Base-by-base conservation (phyloP, 2,888 invertebrate species). In the Aethes cnicana region DNA sequence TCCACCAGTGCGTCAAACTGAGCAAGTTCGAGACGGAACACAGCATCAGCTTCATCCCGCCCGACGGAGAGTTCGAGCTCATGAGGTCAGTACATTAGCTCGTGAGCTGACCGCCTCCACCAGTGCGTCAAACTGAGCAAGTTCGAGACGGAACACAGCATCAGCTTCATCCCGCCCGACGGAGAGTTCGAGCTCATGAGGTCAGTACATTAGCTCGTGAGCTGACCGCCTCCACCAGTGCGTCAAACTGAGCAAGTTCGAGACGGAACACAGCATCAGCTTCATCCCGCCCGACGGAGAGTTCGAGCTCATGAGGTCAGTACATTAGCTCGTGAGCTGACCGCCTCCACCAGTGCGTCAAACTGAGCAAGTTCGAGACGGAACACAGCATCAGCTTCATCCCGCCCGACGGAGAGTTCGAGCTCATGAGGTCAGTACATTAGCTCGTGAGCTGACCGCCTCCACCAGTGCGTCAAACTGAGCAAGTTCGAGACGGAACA, bases 141-240 rank as follows among this genome's bases (percentile, higher is more conserved):
- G 92, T 99, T 99, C 81, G 99, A 99, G 91, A 99, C 99, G 0
- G 99, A 99, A 84, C 99, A 99, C 91, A 98, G 98, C 76, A 99
- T 99, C 78, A 98, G 98, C 66, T 99, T 99, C 91, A 99, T 99
- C 75, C 99, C 99, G 54, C 99, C 99, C 0, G 99, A 99, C 82
- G 99, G 99, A 36, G 99, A 99, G 91, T 99, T 98, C 76, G 99
- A 99, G 84, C 93, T 99, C 21, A 99, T 99, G 99, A 95, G 98
- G 94, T 96, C 64, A 75, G 69, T 60, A 5, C n/a, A n/a, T n/a
- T n/a, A n/a, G n/a, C n/a, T n/a, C n/a, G n/a, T n/a, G n/a, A 66
- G 99, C 99, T 77, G 99, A 99, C 90, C 99, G 99, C 72, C 99
- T 99, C 90, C 99, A 99, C 86, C 99, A 99, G 86, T 99, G 99